Conservation (phyloP, 2,888 invertebrate species). For the Drosophila nigricruria region DNA sequence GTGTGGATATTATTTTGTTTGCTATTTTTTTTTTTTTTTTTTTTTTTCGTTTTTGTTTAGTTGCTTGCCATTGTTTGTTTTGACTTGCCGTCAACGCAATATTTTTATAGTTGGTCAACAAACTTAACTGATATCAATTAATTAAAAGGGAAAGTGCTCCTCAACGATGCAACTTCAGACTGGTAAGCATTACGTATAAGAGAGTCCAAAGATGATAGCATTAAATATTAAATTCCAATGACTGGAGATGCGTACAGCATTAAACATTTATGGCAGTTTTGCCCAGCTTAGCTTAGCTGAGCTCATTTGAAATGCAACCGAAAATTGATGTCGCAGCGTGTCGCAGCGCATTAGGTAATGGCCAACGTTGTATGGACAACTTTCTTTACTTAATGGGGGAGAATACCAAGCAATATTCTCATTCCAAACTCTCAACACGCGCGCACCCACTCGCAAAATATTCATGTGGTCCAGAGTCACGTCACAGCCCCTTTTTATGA, state of each 20-base stretch:
- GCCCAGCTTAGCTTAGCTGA: constrained; percentile 33
- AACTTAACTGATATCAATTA: constrained; percentile 65
- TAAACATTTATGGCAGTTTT: constrained; percentile 52
- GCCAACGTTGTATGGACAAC: constrained; percentile 46
- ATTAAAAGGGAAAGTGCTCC: constrained; percentile 73
- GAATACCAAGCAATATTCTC: constrained; percentile 35
- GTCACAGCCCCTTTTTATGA: constrained; percentile 62
- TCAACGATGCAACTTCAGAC: constrained; percentile 21
- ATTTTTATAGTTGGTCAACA: constrained; percentile 45
- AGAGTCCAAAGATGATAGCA: constrained; percentile 40
- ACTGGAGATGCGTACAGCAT: constrained; percentile 46
- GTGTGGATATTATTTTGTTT: constrained; percentile 21
- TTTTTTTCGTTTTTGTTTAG: constrained; percentile 17
- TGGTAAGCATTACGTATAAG: constrained; percentile 2
- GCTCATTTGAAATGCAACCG: constrained; percentile 77
- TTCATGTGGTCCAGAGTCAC: constrained; percentile 58
- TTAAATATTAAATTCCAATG: constrained; percentile 68
- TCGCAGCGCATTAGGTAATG: constrained; percentile 74
- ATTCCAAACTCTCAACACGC: constrained; percentile 59
- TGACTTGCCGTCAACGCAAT: constrained; percentile 18
- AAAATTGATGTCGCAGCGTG: constrained; percentile 76
- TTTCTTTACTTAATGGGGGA: constrained; percentile 32
- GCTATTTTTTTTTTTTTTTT: constrained; percentile 15
- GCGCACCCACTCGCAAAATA: constrained; percentile 63
- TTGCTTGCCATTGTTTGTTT: constrained; percentile 42